Conservation (phyloP, 1,140 invertebrate genomes). For the Chionoecetes opilio region DNA sequence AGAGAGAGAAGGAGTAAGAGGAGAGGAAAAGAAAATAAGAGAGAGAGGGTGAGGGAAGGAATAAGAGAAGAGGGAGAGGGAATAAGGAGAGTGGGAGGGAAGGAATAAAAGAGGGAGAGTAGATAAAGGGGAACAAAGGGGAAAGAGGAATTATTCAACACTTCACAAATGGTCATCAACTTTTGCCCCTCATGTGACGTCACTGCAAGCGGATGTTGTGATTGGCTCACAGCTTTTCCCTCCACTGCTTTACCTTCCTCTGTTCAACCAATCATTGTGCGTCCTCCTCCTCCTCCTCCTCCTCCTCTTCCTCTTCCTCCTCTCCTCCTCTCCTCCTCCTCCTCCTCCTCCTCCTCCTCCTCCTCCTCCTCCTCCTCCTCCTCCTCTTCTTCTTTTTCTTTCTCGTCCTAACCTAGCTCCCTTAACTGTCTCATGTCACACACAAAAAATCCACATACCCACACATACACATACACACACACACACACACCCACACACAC, state of each 20-base stretch:
- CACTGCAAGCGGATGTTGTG: no score
- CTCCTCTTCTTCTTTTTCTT: not conserved
- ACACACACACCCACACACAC: no score
- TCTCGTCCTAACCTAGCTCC: no score
- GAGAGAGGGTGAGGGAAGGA: not conserved
- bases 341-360: conserved; percentile 1
- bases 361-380: not conserved
- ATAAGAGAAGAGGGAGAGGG: not conserved
- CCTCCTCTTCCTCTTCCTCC: not conserved
- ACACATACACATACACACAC: no score
- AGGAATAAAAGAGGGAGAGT: not conserved
- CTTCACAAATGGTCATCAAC: no score
- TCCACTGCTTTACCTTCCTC: not conserved
- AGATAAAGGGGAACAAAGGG: no score
- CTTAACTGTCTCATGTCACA: not conserved
- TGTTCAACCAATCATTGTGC: not conserved
- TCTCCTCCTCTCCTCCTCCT: conserved; percentile 38
- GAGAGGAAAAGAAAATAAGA: not conserved
- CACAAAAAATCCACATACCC: no score
- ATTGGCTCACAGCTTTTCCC: no score
- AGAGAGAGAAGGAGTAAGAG: not conserved
- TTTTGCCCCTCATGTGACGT: no score
- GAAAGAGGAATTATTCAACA: not conserved
- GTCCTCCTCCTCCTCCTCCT: not conserved
- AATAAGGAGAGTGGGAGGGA: no score